Percentiles rank a stretch among this genome's conserved stretches.
These are phyloP conservation scores for Octodonta nipae DNA, from an alignment of 2,888 invertebrate genomes.

Conservation along the genomic window DNA sequence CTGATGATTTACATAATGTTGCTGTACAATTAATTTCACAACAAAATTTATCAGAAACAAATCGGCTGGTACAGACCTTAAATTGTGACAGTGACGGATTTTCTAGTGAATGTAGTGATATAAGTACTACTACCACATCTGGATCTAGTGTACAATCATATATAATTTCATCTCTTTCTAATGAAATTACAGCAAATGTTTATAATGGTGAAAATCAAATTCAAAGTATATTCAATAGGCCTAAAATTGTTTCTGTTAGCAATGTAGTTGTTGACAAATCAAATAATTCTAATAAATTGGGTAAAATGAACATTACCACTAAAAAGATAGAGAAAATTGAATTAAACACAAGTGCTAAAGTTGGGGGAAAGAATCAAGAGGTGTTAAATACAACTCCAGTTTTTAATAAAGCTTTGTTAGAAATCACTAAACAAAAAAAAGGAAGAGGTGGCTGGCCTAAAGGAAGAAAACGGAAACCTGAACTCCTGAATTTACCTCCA, in stretches of 20 bases:
- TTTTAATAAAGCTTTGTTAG: conserved; percentile 10
- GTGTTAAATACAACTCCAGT: conserved; percentile 9
- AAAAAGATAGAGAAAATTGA: conserved; percentile 2
- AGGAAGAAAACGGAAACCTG: conserved; percentile 44
- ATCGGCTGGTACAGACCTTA: conserved; percentile 11
- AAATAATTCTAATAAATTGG: background rate
- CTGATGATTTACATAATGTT: conserved; percentile 36
- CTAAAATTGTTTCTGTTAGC: conserved; percentile 6
- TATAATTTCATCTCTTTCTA: conserved; percentile 16
- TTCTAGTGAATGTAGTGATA: conserved; percentile 31
- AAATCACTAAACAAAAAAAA: conserved; percentile 29
- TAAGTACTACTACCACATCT: conserved; percentile 21
- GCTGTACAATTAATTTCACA: conserved; percentile 35
- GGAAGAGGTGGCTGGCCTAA: conserved; percentile 48
- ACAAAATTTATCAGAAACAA: conserved; percentile 21
- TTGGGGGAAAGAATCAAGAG: conserved; percentile 8
- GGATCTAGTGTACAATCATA: conserved; percentile 15
- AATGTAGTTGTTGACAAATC: background rate
- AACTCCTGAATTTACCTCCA: conserved; percentile 38
- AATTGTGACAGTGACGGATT: conserved; percentile 33
- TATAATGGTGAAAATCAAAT: conserved; percentile 13
- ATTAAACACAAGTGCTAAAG: too few relatives aligned
- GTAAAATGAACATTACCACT: background rate
- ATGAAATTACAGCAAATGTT: conserved; percentile 13
- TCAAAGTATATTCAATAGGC: conserved; percentile 11